These are phyloP conservation scores for Oryzaephilus surinamensis DNA, from an alignment of 1,140 invertebrate species.

Conservation along the genomic window DNA sequence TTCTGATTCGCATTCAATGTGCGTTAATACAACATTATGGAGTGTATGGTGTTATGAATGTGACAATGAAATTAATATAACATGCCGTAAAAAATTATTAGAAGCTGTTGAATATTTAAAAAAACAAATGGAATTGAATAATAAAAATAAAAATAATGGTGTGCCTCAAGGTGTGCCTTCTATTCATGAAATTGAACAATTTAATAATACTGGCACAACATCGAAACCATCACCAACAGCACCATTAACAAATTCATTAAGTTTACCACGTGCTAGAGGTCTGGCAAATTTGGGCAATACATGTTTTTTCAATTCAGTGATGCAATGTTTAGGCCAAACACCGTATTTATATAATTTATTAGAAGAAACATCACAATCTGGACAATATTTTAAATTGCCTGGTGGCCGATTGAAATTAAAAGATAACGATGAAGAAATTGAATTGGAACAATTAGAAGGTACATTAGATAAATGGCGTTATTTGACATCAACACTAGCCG, in stretches of 20 bases:
- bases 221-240: conserved; percentile 10
- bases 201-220: not conserved
- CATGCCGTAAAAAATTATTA: conserved; percentile 49
- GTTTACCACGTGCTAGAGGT: conserved; percentile 50
- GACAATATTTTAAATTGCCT: conserved; percentile 56
- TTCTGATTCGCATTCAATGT: conserved; percentile 64
- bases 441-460: conserved; percentile 34
- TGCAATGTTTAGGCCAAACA: conserved; percentile 84
- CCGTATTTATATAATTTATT: conserved; percentile 65
- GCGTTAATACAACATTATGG: conserved; percentile 60
- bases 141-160: not conserved
- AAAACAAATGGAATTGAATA: conserved; percentile 35
- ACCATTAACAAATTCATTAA: conserved; percentile 1
- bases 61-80: conserved; percentile 46
- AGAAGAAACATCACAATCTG: conserved; percentile 54
- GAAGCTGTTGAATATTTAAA: conserved; percentile 54
- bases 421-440: conserved; percentile 32
- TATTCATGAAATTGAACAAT: no score
- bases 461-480: conserved; percentile 55
- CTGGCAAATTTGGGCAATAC: conserved; percentile 87
- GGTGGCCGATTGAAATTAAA: conserved; percentile 51
- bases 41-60: conserved; percentile 66
- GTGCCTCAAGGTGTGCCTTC: not conserved
- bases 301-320: conserved; percentile 93
- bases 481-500: conserved; percentile 55